Evolutionary conservation across 1,140 invertebrate species (phyloP).

Genomic region (Mycetomoellerius zeteki): DNA sequence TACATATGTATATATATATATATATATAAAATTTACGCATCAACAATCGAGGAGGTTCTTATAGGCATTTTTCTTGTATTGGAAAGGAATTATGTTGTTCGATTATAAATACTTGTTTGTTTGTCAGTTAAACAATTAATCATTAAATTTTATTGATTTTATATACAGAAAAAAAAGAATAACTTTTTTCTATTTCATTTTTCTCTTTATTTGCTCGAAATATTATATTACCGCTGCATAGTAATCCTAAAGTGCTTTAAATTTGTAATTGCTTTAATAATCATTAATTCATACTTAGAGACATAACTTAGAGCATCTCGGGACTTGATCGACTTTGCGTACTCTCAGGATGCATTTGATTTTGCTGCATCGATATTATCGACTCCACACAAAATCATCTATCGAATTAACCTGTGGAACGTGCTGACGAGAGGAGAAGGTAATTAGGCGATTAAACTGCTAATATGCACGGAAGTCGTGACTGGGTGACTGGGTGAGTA

Average conservation of each 20-base stretch:
- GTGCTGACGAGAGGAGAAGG: background rate
- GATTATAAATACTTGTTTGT: background rate
- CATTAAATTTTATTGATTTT: slow-evolving; percentile 10
- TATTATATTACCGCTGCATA: background rate
- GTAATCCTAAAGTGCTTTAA: background rate
- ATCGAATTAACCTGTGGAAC: background rate
- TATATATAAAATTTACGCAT: too few species aligned
- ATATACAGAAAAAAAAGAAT: background rate
- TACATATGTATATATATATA: too few species aligned
- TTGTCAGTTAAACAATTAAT: background rate
- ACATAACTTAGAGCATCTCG: background rate
- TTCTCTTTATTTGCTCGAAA: background rate
- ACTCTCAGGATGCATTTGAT: slow-evolving; percentile 1
- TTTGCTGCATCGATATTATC: background rate
- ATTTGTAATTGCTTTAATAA: slow-evolving; percentile 10
- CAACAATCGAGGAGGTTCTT: too few species aligned
- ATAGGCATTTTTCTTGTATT: too few species aligned
- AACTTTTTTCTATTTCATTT: background rate
- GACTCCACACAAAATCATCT: background rate
- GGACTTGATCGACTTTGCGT: background rate
- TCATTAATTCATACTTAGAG: slow-evolving; percentile 6
- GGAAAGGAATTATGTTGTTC: background rate
- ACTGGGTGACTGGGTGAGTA: background rate
- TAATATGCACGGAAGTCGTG: slow-evolving; percentile 12
- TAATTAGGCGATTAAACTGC: slow-evolving; percentile 45